Evolutionary conservation across 2,888 invertebrate species (phyloP).

Genomic region (Argynnis bischoffii): DNA sequence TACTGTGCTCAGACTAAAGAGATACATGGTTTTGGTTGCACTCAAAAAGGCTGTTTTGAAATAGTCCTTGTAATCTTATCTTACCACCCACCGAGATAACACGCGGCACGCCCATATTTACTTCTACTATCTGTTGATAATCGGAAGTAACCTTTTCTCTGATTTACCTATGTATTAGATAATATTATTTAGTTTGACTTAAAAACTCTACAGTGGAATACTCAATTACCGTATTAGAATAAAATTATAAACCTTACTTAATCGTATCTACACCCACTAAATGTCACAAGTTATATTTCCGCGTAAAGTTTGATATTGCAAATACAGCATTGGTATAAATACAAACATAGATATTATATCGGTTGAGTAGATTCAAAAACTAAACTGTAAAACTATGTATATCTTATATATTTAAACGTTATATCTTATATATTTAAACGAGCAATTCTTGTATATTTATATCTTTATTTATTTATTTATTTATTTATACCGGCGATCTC

Average conservation of each 20-base stretch:
- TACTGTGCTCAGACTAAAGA: conserved; percentile 30
- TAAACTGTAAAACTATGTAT: too few species aligned
- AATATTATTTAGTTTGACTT: conserved; percentile 9
- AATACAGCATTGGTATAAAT: too few species aligned
- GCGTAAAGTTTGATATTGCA: too few species aligned
- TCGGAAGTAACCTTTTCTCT: conserved; percentile 52
- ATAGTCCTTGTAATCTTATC: conserved; percentile 49
- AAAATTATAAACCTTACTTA: background rate
- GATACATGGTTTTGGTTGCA: conserved; percentile 30
- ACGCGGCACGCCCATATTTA: conserved; percentile 57
- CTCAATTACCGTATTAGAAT: background rate
- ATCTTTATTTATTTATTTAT: too few species aligned
- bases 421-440: too few species aligned
- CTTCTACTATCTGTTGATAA: conserved; percentile 48
- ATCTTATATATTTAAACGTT: too few species aligned
- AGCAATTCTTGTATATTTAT: too few species aligned
- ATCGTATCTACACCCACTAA: too few species aligned
- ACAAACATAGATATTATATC: too few species aligned
- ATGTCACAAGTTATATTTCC: too few species aligned
- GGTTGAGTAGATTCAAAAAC: too few species aligned
- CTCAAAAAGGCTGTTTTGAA: conserved; percentile 32
- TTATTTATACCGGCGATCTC: too few species aligned
- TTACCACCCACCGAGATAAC: conserved; percentile 44
- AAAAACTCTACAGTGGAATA: background rate
- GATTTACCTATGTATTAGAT: conserved; percentile 49